Base-by-base conservation (phyloP, 2,888 invertebrate genomes). In the Campoletis raptor region DNA sequence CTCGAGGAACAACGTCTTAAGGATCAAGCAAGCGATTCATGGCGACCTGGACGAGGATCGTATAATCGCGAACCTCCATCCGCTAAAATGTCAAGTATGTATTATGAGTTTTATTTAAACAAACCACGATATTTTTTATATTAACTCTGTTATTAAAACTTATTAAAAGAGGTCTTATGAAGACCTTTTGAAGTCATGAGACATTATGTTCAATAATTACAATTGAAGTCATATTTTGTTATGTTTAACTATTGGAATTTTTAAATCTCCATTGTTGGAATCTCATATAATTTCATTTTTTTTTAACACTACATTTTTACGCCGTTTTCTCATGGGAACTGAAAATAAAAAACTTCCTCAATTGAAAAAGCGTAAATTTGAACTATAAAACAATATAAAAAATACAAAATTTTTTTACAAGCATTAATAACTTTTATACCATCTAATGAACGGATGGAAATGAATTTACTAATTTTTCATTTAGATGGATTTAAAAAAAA, bases 1-100 rank as follows among this genome's bases (percentile, higher is more conserved):
- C 94, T 96, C 18, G 95, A 95, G 80, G 96, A 96, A 87, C 94
- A 93, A 67, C 91, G 90, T 42, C 83, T 89, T 8, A 92, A 89
- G 67, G 90, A 90, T 10, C 91, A 90, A 57, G 83, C 78, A 70
- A 85, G 66, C 15, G 88, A 89, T 67, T 90, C 90, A 18, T 90
- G 92, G 92, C 78, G 91, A 85, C 88, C 89, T 81, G 91, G 85
- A 45, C 76, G 88, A 64, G 80, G 48, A n/a, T 48, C 45, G 6
- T 85, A 84, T 64, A 84, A 84, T 83, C 80, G 81, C 7, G 87
- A 87, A 10, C 76, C 52, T 2, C 54, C 73, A 45, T 42, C 76
- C 6, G 12, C 85, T 9, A 86, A 78, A 84, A 21, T 54, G 1
- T 37, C 83, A 0, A 67, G 86, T 86, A 45, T n/a, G 77, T 64